Percentiles rank a stretch among this genome's conserved stretches.
These are phyloP conservation scores for Drosophila novamexicana DNA, from an alignment of 1,140 invertebrate species.

Conservation along the genomic window DNA sequence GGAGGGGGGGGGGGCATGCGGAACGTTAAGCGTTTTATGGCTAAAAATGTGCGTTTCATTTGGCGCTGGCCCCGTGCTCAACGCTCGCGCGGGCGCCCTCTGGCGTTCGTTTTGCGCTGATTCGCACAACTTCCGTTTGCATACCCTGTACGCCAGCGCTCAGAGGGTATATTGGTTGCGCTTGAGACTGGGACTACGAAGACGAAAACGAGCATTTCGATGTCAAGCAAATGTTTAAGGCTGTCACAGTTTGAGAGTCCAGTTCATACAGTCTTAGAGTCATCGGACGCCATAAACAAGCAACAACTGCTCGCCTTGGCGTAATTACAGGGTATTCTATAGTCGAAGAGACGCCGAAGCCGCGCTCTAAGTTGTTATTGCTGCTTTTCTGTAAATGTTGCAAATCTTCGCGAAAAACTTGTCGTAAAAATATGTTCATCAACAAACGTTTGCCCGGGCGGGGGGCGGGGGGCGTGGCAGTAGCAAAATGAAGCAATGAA, in stretches of 20 bases:
- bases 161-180: no score
- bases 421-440: constrained; percentile 83
- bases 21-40: constrained; percentile 74
- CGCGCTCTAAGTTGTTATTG: constrained; percentile 24
- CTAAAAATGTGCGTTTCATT: constrained; percentile 69
- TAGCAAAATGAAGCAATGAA: constrained; percentile 71
- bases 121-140: constrained; percentile 57
- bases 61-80: constrained; percentile 3
- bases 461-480: not conserved
- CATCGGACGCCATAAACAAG: no score
- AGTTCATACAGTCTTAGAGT: no score
- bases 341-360: not conserved
- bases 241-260: no score
- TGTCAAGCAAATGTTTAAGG: no score
- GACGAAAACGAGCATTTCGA: no score
- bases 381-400: constrained; percentile 74
- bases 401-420: constrained; percentile 81
- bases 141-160: not conserved
- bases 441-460: constrained; percentile 25
- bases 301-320: no score
- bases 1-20: constrained; percentile 10
- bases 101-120: constrained; percentile 60
- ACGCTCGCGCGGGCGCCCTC: constrained; percentile 1
- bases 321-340: not conserved
- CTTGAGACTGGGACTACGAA: no score